A percentile compares a stretch with the other conserved stretches of the same genome.
Conservation (phyloP, 2,113 vertebrate genomes). For the Hystrix brachyura region DNA sequence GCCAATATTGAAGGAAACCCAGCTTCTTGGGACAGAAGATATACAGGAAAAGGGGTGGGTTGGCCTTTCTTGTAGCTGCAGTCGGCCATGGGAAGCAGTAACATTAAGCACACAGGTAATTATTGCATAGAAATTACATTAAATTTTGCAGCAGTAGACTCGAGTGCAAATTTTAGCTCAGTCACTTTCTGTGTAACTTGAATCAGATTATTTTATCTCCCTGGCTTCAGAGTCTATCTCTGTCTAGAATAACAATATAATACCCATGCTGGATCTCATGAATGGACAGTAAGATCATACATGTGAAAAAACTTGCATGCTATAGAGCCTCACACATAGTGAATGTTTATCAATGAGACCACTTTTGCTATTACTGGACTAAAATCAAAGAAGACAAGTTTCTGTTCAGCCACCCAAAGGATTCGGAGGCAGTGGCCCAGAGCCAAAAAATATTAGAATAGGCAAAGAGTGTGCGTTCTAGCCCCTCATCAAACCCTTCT, state of each 20-base stretch:
- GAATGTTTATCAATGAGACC: neutral
- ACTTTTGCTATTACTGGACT: neutral
- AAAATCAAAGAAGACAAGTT: neutral
- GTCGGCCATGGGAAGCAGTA: accelerated
- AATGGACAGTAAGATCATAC: neutral
- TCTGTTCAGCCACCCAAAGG: conserved; percentile 26
- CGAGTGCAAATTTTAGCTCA: neutral
- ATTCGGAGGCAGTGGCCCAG: neutral
- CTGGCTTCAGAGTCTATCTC: conserved; percentile 13
- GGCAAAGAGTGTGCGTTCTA: neutral
- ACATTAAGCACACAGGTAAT: neutral
- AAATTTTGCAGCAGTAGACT: neutral
- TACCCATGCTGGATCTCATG: neutral
- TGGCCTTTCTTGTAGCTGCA: neutral
- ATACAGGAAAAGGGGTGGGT: accelerated
- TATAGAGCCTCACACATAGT: neutral
- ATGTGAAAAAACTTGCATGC: neutral
- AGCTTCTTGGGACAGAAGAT: neutral
- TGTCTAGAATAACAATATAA: neutral
- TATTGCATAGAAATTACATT: accelerated
- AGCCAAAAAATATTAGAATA: neutral
- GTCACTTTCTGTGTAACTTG: neutral
- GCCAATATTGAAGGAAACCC: neutral
- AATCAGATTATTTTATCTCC: neutral
- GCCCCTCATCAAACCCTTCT: neutral